Conservation (phyloP, 2,888 invertebrate species). For the Eupsilia transversa region DNA sequence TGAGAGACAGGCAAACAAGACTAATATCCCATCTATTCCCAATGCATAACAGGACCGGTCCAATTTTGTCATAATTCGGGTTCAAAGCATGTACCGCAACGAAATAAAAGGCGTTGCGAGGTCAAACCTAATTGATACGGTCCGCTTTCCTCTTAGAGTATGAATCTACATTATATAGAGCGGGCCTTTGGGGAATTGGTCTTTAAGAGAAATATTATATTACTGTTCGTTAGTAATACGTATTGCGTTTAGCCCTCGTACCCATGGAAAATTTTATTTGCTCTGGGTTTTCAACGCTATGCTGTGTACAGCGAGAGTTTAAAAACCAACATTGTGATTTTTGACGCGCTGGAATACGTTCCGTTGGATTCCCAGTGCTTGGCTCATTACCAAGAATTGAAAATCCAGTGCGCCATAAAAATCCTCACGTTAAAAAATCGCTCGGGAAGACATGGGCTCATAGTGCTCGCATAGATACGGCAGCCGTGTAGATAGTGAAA, state of each 20-base stretch:
- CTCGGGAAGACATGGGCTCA: too few species aligned
- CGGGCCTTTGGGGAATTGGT: not conserved
- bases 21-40: constrained; percentile 27
- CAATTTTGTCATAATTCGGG: constrained; percentile 52
- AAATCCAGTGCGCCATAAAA: not conserved
- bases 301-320: not conserved
- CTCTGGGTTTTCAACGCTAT: not conserved
- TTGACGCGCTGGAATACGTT: not conserved
- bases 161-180: constrained; percentile 27
- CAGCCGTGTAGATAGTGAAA: not conserved
- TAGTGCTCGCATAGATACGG: not conserved
- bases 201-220: not conserved
- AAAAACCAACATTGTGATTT: not conserved
- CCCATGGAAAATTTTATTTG: not conserved
- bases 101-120: constrained; percentile 43
- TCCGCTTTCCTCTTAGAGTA: constrained; percentile 30
- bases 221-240: not conserved
- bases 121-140: constrained; percentile 51
- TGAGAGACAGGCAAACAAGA: not conserved
- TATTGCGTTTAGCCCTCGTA: not conserved
- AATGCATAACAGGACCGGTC: constrained; percentile 21
- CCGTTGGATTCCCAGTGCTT: not conserved
- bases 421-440: not conserved
- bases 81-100: constrained; percentile 58
- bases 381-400: not conserved